Base-by-base conservation (phyloP, 2,797 vertebrate species). In the Anisognathus igniventris region DNA sequence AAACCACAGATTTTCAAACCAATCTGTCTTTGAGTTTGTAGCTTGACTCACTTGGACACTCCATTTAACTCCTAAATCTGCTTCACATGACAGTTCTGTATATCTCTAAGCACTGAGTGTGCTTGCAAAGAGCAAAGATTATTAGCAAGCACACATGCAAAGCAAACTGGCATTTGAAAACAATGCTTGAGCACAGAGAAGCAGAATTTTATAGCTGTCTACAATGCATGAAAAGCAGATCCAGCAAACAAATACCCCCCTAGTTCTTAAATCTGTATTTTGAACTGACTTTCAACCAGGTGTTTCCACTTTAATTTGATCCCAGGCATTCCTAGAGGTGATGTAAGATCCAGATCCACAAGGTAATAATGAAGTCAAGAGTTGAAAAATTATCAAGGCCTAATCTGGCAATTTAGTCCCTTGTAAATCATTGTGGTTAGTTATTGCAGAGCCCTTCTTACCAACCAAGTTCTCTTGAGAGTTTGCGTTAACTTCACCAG, bases 231-330 rank as follows among this genome's bases (percentile, higher is more conserved):
- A 84, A 92, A 92, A 96, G 62, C 93, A 95, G 90, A 85, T 60
- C 79, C 90, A 73, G 81, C 48, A 50, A 50, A 51, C 11, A 15
- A 86, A 87, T 87, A 90, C 40, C 48, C 53, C 74, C 48, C 42
- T 83, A 47, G 23, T 94, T 89, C 87, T 96, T 88, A 90, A 93
- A 91, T 85, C 85, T 78, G 87, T 92, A 73, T 94, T 91, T 93
- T 88, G 67, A 96, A 90, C 92, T 95, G 91, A 88, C 95, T 95
- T 97, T 81, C 82, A 91, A 66, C 96, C 96, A 96, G 96, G 95
- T 97, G 96, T 97, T 96, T 97, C 92, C 96, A 97, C 95, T 97
- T 97, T 95, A 97, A 96, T 96, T 96, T 97, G 96, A 97, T 97
- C 95, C 93, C 92, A 91, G 82, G 89, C 96, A 96, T 96, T 96